These are phyloP conservation scores for Drosophila oshimai DNA, from an alignment of 1,140 invertebrate species.

Conservation along the genomic window DNA sequence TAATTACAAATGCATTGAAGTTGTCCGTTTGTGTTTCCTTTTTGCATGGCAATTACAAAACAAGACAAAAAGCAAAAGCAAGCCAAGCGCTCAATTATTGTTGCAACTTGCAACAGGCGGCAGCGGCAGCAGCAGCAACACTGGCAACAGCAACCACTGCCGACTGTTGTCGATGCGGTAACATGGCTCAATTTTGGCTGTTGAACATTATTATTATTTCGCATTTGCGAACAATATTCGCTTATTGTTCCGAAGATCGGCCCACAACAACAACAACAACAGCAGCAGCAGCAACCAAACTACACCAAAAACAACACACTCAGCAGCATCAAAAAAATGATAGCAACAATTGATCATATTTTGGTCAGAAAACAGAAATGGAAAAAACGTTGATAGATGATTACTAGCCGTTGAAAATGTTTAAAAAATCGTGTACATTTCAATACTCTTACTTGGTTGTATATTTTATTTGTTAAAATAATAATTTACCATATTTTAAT, in stretches of 20 bases:
- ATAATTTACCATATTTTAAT: no score
- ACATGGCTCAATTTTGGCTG: conserved; percentile 70
- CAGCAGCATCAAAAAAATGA: conserved; percentile 12
- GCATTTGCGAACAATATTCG: conserved; percentile 64
- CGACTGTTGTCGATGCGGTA: conserved; percentile 63
- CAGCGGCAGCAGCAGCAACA: conserved; percentile 1
- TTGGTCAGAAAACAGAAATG: conserved; percentile 30
- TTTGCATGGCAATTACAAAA: conserved; percentile 74
- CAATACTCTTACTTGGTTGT: conserved; percentile 2
- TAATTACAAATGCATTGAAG: conserved; percentile 70
- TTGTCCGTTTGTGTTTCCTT: conserved; percentile 68
- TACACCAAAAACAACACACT: not conserved
- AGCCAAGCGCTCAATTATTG: conserved; percentile 56
- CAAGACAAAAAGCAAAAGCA: conserved; percentile 37
- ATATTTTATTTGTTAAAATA: not conserved
- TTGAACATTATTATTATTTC: conserved; percentile 77
- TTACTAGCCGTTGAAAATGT: conserved; percentile 23
- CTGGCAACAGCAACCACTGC: not conserved
- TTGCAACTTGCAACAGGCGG: conserved; percentile 44
- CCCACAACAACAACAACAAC: conserved; percentile 12
- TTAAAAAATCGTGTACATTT: not conserved
- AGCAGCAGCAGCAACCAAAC: not conserved
- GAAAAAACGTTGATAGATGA: conserved; percentile 18
- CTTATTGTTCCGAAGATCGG: conserved; percentile 46
- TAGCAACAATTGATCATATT: conserved; percentile 66